phyloP scores from a whole-genome alignment of 2,797 vertebrate species.

The Lepilemur septentrionalis region DNA sequence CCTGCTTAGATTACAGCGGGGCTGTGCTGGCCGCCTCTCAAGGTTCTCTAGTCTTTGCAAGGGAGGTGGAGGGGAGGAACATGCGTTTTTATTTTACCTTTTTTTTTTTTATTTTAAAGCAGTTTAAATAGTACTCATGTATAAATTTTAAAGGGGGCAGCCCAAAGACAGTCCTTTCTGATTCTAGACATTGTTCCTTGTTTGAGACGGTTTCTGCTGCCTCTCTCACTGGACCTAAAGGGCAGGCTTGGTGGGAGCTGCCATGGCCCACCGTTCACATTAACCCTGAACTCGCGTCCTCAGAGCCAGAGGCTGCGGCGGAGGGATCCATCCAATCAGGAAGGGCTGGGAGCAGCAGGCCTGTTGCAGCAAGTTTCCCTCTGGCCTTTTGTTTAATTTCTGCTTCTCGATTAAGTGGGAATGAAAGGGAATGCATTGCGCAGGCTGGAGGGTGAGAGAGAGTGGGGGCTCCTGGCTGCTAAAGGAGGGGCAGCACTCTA shows the following conservation, averaged over 20 bases:
- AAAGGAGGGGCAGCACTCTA: too few relatives aligned
- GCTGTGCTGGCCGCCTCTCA: neutral
- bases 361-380: neutral
- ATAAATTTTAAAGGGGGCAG: neutral
- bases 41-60: neutral
- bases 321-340: neutral
- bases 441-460: neutral
- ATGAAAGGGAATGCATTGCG: neutral
- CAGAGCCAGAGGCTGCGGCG: neutral
- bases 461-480: neutral
- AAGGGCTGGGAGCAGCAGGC: neutral
- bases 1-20: neutral
- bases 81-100: neutral
- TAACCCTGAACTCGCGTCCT: neutral
- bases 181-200: neutral
- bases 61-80: too few relatives aligned
- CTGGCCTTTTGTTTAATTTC: neutral
- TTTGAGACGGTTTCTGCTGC: neutral
- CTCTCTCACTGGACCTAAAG: neutral
- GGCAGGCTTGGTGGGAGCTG: neutral
- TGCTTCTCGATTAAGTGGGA: neutral
- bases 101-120: neutral
- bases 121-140: neutral
- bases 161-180: neutral
- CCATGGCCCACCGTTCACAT: too few relatives aligned